Evolutionary conservation across 2,113 vertebrate genomes (phyloP), one percentile per base, ranked within the genome.

Genomic region (Jaculus jaculus): DNA sequence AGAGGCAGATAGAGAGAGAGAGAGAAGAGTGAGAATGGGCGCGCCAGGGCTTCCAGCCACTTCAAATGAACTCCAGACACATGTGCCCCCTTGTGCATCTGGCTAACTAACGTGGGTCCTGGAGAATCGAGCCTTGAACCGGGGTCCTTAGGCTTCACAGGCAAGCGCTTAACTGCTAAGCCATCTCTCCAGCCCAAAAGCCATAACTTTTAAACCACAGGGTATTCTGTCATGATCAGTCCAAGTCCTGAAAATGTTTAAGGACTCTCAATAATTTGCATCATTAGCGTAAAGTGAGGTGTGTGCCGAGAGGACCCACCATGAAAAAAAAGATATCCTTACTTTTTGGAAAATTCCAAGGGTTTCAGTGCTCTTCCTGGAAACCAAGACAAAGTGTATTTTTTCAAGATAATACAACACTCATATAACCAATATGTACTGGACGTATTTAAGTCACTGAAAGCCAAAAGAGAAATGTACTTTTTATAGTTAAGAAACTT

Each of bases 401-500:
- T 6, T 66, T 47, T 54, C 74, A 4, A 68, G 77, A 69, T 65
- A 73, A 39, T 73, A 51, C 0, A 74, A 26, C 23, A 39, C 21
- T 34, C 0, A 30, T 54, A 84, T 79, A 92, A 72, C 39, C 26
- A 96, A 17, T 21, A 20, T 8, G 13, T 68, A 75, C 16, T 37
- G 1, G 8, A 63, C 26, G 15, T 80, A 30, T 74, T 47, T 73
- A 84, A 89, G 58, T 80, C 61, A 75, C 30, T 73, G 47, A 83
- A 88, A 87, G 34, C 4, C 17, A 81, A 47, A 24, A 42, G n/a
- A 83, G 39, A 66, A 39, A 37, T 24, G 18, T 17, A 1, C 69
- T 72, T 95, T 92, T 71, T 58, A 34, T 73, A 3, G 34, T n/a
- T 28, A 42, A 90, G 34, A 90, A 92, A 91, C 15, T 47, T 21